Evolutionary conservation across 2,113 vertebrate genomes (phyloP).

Genomic region (Stictonetta naevosa): DNA sequence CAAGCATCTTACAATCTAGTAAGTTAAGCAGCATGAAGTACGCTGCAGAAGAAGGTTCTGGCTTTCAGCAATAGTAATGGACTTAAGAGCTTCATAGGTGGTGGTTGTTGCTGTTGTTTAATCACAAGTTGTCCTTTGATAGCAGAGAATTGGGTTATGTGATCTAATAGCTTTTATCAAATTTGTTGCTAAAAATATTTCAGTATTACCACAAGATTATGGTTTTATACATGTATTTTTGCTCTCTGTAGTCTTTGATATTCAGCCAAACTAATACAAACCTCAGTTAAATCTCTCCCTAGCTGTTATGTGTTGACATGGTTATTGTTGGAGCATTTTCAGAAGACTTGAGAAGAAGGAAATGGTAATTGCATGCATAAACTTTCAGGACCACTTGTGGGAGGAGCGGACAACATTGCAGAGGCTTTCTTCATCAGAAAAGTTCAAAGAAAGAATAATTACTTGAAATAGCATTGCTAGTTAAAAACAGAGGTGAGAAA

Average conservation of each 20-base stretch:
- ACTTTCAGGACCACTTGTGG: background rate
- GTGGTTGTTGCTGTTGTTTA: background rate
- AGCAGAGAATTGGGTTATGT: background rate
- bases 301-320: background rate
- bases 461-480: background rate
- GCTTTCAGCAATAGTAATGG: background rate
- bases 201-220: background rate
- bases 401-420: background rate
- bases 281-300: background rate
- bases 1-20: background rate
- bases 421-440: background rate
- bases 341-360: background rate
- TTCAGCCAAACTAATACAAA: background rate
- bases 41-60: background rate
- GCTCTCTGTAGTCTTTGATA: background rate
- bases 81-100: background rate
- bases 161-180: background rate
- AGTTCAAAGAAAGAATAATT: background rate
- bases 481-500: background rate
- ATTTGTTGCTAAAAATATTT: background rate
- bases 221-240: background rate
- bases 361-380: background rate
- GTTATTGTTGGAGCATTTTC: background rate
- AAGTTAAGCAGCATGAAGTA: background rate
- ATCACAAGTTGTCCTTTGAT: background rate